Evolutionary conservation across 1,140 invertebrate species (phyloP).

Genomic region (Tachypleus tridentatus): DNA sequence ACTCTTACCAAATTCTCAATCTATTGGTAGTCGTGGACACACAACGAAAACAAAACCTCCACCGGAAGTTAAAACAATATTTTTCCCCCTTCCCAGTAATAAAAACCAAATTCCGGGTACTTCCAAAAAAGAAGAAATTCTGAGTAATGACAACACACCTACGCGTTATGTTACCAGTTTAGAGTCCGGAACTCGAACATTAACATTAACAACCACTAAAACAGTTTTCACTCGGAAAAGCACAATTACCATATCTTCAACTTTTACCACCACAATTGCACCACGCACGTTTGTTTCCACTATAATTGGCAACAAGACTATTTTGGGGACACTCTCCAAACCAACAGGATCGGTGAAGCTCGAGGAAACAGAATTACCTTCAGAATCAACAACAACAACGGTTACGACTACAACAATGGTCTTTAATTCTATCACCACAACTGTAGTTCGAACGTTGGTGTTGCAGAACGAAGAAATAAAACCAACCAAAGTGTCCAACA

Average conservation of each 20-base stretch:
- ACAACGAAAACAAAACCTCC: conserved; percentile 13
- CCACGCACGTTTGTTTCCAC: conserved; percentile 27
- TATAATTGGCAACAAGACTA: conserved; percentile 24
- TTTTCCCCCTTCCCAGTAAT: conserved; percentile 1
- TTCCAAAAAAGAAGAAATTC: background rate
- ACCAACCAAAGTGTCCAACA: background rate
- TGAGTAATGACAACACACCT: background rate
- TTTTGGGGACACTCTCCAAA: conserved; percentile 17
- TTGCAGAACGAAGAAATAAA: background rate
- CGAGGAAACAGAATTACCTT: no score
- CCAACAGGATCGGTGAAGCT: conserved; percentile 12
- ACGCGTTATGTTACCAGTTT: conserved; percentile 26
- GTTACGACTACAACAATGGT: no score
- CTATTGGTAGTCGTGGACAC: conserved; percentile 14
- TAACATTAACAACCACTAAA: conserved; percentile 26
- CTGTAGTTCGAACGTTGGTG: no score
- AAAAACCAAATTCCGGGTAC: conserved; percentile 4
- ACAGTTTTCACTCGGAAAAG: conserved; percentile 25
- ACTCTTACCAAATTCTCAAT: background rate
- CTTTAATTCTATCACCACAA: no score
- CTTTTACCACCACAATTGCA: conserved; percentile 25
- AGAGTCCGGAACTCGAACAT: conserved; percentile 22
- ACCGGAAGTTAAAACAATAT: conserved; percentile 14
- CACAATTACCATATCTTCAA: conserved; percentile 26
- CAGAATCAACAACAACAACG: no score